Base-by-base conservation (phyloP, 2,888 invertebrate genomes). In the Drosophila cognata region DNA sequence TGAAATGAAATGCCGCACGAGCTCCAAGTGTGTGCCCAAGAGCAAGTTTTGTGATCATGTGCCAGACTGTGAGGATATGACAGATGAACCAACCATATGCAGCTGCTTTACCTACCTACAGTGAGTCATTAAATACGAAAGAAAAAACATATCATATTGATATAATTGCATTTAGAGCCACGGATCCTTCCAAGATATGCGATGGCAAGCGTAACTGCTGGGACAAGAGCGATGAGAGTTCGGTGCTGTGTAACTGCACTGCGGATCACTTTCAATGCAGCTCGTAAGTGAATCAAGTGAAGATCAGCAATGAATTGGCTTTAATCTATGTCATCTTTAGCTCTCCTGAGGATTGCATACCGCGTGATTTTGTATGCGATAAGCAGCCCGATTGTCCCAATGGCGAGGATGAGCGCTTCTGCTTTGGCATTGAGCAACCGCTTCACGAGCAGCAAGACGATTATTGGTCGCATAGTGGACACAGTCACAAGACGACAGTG, bases 181-280 rank as follows among this genome's bases (percentile, higher is more conserved):
- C 96, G 0, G 94, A 94, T 86, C 96, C 96, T 0, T 93, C 94
- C 0, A 95, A 95, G 79, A 93, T 97, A 6, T 98, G 97, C 90
- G 97, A 97, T 88, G 97, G 97, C 0, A 93, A 95, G 8, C 93
- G 96, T 10, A 96, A 97, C 89, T 97, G 97, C 88, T 93, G 94
- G 75, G 97, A 97, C 89, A 95, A 96, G 79, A 95, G 95, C 61
- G 97, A 97, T 84, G 97, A 97, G 90, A 94, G 95, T 74, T 95
- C 95, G 0, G 92, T 93, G 77, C 91, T 94, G 29, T 97, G 97
- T 89, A 94, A 94, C 69, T 96, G 96, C 88, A 95, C 91, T 5
- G 85, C 92, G 4, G 89, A 91, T 33, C 94, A 93, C 64, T 95
- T 94, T 84, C 92, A 92, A 68, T 95, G 95, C 84, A 89, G 88